Conservation (phyloP, 2,113 vertebrate genomes). For the Girardinichthys multiradiatus region DNA sequence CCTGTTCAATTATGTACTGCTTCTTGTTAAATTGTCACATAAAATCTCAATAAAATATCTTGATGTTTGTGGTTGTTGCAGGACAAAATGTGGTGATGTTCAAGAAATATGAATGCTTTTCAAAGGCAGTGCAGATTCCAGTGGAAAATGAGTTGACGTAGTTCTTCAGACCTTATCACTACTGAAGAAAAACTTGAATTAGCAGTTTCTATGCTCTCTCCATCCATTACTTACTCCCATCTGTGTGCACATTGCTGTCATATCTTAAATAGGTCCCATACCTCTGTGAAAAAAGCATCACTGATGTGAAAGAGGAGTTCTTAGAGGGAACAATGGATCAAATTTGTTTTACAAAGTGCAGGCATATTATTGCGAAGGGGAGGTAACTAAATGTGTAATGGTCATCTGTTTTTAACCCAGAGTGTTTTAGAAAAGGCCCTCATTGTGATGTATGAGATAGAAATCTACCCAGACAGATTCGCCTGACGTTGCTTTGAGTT, state of each 20-base stretch:
- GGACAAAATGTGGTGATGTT: not conserved
- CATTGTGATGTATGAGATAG: constrained; percentile 58
- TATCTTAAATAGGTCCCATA: constrained; percentile 54
- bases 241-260: constrained; percentile 53
- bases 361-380: constrained; percentile 41
- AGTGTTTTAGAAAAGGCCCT: constrained; percentile 32
- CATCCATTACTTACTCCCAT: constrained; percentile 16
- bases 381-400: constrained; percentile 46
- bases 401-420: constrained; percentile 53
- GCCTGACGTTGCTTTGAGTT: constrained; percentile 15
- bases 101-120: not conserved
- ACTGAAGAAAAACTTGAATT: constrained; percentile 7
- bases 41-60: not conserved
- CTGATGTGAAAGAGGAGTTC: constrained; percentile 29
- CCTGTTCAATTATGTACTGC: not conserved
- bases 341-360: constrained; percentile 41
- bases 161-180: constrained; percentile 16
- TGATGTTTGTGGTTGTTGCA: not conserved
- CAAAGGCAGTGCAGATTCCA: not conserved
- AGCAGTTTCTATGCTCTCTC: constrained; percentile 10
- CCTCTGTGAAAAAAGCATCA: constrained; percentile 26
- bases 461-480: constrained; percentile 19
- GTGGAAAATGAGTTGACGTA: not conserved
- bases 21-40: not conserved
- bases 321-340: constrained; percentile 19